Evolutionary conservation across 2,888 invertebrate species (phyloP), one percentile per base, ranked within the genome.

Genomic region (Apamea crenata): DNA sequence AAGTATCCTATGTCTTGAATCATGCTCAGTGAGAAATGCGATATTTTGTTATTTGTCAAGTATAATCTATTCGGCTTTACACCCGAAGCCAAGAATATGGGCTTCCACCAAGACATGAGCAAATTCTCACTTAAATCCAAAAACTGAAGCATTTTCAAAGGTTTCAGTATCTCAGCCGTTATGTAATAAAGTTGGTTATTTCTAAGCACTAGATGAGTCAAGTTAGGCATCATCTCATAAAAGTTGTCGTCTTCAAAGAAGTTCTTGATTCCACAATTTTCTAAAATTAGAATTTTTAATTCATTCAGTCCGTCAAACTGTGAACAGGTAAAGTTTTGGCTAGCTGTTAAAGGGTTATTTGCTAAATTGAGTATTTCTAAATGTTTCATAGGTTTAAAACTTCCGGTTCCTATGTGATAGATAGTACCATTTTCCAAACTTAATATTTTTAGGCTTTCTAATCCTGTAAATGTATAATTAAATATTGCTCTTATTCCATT

Each of bases 21-120:
- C 97, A 97, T 97, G n/a, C 96, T 96, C 18, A 95, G 82, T 25
- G 97, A 97, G 50, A 97, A 95, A 86, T 97, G 96, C 36, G 97
- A 95, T 80, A 97, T 95, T 92, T 97, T 97, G 88, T 97, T 97
- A 73, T 97, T 95, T 14, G 93, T 94, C n/a, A 97, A 89, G 68
- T 94, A 93, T 4, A 97, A 78, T 56, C 90, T 94, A 21, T 88
- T 88, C 7, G 97, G 94, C 21, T 93, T 94, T 0, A 94, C 92
- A 68, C 97, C 97, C 0, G 96, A 93, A 1, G 91, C 86, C n/a
- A 95, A 81, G 86, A 97, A 97, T 74, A 97, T 82, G 2, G 96
- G 95, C 53, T 94, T 93, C 92, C 97, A 95, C 97, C 97, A 97
- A 0, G 97, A 93, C 77, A 96, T 92, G 8, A 97, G 85, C 16